Evolutionary conservation across 2,797 vertebrate species (phyloP), one percentile per base, ranked within the genome.

Genomic region (Myoxocephalus aenaeus): DNA sequence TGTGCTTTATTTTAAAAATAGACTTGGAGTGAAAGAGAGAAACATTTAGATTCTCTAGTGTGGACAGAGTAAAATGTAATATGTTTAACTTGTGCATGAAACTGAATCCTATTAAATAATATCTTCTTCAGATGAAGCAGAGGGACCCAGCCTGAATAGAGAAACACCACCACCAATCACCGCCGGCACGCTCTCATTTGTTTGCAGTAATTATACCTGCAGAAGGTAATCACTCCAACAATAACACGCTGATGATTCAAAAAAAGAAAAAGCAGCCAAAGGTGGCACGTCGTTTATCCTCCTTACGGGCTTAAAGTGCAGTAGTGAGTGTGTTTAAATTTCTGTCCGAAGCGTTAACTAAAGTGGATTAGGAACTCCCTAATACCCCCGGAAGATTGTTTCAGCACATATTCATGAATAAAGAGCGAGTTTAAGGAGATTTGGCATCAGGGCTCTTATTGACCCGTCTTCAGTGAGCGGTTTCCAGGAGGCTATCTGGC

Each of bases 401-500:
- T 91, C 84, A 86, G 90, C 91, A 85, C 84, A 87, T 86, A 84
- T 86, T 89, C 89, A 90, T 88, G 89, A 92, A 92, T 90, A 91
- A 92, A 90, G 90, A 89, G 83, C 3, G 70, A 70, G 63, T 92
- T 92, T 89, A 85, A 89, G 89, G 80, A 92, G 90, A 90, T 92
- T 88, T 92, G 90, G 78, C 85, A 86, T 85, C 89, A 53, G 88
- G 84, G 86, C 88, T 83, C 81, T 86, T 90, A 93, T 92, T 93
- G 92, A 92, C 90, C 90, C 84, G 81, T 88, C 86, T 86, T 86
- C 87, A 85, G 85, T 89, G 83, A 68, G 71, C 15, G 78, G 48
- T 81, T 88, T 81, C 70, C 5, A 78, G 84, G 76, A 78, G 84
- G 76, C 87, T 89, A 89, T 91, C 90, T 79, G 75, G 25, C 9